These are phyloP conservation scores for Jaculus jaculus DNA, from an alignment of 2,113 vertebrate species.

Conservation along the genomic window DNA sequence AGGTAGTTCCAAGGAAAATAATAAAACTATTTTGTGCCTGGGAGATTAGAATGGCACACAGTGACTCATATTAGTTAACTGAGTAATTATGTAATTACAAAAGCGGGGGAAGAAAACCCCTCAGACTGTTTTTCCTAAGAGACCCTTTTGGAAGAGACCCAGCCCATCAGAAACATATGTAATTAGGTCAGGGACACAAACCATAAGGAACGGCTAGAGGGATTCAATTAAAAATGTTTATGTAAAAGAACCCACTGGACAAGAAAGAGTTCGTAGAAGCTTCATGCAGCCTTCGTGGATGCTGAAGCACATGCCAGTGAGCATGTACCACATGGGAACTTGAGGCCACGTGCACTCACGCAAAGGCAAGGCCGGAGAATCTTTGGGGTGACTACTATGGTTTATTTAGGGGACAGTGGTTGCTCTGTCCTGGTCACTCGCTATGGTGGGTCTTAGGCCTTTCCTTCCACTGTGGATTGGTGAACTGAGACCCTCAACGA, in stretches of 20 bases:
- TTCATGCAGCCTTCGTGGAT: neutral
- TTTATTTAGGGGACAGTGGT: neutral
- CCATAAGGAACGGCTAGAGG: conserved; percentile 63
- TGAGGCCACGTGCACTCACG: neutral
- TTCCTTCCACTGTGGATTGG: neutral
- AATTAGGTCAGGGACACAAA: conserved; percentile 74
- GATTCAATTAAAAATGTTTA: conserved; percentile 60
- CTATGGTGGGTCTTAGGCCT: neutral
- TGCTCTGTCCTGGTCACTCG: neutral
- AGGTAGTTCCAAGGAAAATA: conserved; percentile 77
- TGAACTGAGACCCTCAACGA: neutral
- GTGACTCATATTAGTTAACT: conserved; percentile 73
- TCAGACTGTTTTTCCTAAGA: conserved; percentile 79
- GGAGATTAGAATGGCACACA: conserved; percentile 69
- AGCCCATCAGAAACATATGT: conserved; percentile 77
- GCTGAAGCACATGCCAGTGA: neutral
- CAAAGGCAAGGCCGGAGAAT: neutral
- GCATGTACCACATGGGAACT: neutral
- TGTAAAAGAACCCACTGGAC: conserved; percentile 39
- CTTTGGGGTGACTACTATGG: neutral
- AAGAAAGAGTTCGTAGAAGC: conserved; percentile 27
- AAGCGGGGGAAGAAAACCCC: conserved; percentile 72
- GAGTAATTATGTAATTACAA: conserved; percentile 77
- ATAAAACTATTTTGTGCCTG: conserved; percentile 79
- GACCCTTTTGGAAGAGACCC: conserved; percentile 76